Base-by-base conservation (phyloP, 2,113 vertebrate genomes). In the Myrmecophaga tridactyla region DNA sequence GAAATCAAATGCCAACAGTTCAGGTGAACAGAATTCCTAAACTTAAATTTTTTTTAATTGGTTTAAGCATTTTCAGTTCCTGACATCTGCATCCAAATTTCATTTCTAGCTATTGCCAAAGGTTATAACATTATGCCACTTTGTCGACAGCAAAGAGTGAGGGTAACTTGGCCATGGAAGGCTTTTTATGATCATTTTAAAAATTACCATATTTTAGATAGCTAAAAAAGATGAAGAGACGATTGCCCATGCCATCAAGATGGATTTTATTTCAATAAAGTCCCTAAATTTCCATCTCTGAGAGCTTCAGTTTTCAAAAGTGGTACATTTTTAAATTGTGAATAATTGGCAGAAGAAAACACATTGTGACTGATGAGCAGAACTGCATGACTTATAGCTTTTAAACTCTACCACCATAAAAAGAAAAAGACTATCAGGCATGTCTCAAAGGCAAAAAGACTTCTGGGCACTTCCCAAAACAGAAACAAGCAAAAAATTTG, bases 401-500 rank as follows among this genome's bases (percentile, higher is more conserved):
- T 89, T 82, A 69, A 94, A 94, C 25, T 75, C 21, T 39, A 31
- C 60, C 92, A n/a, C 51, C 62, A 65, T 31, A 88, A 75, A 82
- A 20, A 95, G 60, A 82, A 90, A 86, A 62, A 91, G 51, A 34
- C 48, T 27, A 86, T 85, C 56, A 41, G 73, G n/a, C 53, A 91
- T 41, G 72, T 89, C 56, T 58, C 92, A 62, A 72, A 85, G 70
- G 84, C 87, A 88, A 80, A 78, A 89, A 89, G 58, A 86, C 80
- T 69, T 83, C 58, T 46, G 34, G 83, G 81, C 17, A 67, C 84
- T 86, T 95, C 87, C 88, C 82, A 75, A 96, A 93, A 76, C 27
- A 82, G 80, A 92, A 92, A 96, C 85, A 86, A 91, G 51, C 18
- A 86, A 90, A 56, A 4, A 56, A 56, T 18, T 18, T 18, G 15